Percentiles rank a stretch among this genome's conserved stretches.
These are phyloP conservation scores for Cosmia pyralina DNA, from an alignment of 2,888 invertebrate species.

Conservation along the genomic window DNA sequence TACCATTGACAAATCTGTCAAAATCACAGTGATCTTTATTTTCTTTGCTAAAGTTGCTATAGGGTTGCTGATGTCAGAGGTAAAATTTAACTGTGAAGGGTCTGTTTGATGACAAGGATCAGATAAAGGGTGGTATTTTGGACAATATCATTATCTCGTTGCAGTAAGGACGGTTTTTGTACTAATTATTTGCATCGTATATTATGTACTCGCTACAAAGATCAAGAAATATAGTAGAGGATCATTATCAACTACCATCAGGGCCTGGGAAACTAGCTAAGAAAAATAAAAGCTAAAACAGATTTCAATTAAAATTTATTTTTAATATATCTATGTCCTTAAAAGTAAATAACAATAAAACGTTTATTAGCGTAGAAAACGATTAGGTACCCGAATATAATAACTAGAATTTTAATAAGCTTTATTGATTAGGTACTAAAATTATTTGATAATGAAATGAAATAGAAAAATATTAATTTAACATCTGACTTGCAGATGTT, in stretches of 20 bases:
- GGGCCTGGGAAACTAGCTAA: background rate
- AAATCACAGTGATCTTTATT: no score
- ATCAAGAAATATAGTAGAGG: no score
- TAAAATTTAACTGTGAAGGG: no score
- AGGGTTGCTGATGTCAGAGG: no score
- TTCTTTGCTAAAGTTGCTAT: no score
- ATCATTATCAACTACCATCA: background rate
- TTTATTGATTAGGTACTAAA: conserved; percentile 53
- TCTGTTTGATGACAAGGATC: no score
- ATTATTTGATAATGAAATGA: conserved; percentile 33
- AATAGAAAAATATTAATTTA: conserved; percentile 51
- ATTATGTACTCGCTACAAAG: background rate
- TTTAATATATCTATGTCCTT: conserved; percentile 77
- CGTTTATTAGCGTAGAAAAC: conserved; percentile 69
- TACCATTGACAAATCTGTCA: no score
- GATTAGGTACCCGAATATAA: conserved; percentile 64
- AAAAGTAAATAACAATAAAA: conserved; percentile 84
- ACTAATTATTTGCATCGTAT: no score
- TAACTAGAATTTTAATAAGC: conserved; percentile 63
- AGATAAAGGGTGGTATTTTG: no score
- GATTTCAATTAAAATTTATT: conserved; percentile 72
- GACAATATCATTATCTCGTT: background rate
- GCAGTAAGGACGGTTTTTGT: background rate
- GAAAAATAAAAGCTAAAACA: conserved; percentile 38
- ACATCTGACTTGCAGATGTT: conserved; percentile 25